Conservation (phyloP, 2,888 invertebrate species). For the Anoplius nigerrimus region DNA sequence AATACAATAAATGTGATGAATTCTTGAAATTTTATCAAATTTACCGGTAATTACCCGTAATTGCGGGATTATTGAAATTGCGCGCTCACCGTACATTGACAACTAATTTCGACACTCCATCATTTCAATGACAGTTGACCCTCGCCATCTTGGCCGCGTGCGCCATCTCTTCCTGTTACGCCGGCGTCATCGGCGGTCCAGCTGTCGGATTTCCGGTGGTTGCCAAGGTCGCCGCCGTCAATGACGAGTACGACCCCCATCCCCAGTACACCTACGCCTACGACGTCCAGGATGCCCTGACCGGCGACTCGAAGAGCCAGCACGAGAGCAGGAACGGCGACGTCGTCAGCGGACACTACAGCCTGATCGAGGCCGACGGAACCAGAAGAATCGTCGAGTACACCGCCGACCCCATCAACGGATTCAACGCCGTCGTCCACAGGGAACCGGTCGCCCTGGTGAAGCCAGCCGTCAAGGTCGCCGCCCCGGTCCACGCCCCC, state of each 20-base stretch:
- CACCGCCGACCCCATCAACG: conserved; percentile 68
- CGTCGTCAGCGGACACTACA: conserved; percentile 67
- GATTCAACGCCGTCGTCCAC: conserved; percentile 69
- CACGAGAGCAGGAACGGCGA: conserved; percentile 68
- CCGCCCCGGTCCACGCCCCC: conserved; percentile 41
- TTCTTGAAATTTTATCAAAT: no score
- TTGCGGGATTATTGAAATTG: no score
- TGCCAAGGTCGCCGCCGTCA: conserved; percentile 48
- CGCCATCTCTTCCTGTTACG: conserved; percentile 25
- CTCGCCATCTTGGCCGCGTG: conserved; percentile 28
- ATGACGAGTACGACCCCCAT: conserved; percentile 64
- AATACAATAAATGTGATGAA: no score
- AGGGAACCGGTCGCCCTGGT: conserved; percentile 64
- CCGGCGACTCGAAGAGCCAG: conserved; percentile 68
- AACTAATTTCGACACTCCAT: neutral
- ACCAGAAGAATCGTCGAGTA: conserved; percentile 68
- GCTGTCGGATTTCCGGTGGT: conserved; percentile 37
- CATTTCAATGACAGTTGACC: conserved; percentile 39
- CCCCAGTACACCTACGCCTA: conserved; percentile 69
- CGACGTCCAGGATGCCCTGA: conserved; percentile 65
- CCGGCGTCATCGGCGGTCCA: conserved; percentile 1
- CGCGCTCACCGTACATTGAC: no score
- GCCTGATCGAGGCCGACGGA: conserved; percentile 69
- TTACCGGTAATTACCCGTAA: no score
- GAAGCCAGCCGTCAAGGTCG: conserved; percentile 42